These are phyloP conservation scores for Tortrix viridana DNA, from an alignment of 2,888 invertebrate genomes.

Conservation along the genomic window DNA sequence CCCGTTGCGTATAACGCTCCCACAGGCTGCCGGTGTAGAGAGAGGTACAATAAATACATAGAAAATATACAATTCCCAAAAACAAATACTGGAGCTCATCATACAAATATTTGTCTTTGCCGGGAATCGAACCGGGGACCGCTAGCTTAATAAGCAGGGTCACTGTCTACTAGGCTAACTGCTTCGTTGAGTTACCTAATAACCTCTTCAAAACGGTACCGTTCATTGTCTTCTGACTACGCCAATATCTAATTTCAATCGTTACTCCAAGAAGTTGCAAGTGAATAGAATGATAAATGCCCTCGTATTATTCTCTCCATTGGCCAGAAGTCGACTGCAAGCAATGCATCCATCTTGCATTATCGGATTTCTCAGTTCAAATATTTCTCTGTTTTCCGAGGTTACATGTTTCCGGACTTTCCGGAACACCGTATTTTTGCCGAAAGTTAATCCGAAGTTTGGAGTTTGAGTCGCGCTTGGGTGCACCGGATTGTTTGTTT, in stretches of 20 bases:
- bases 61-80: no score
- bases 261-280: background rate
- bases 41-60: no score
- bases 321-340: constrained; percentile 1
- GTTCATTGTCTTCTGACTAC: no score
- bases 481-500: background rate
- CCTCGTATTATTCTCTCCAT: constrained; percentile 4
- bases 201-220: no score
- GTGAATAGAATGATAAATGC: constrained; percentile 8
- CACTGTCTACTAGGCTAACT: no score
- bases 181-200: no score
- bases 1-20: no score
- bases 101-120: no score
- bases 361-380: constrained; percentile 3
- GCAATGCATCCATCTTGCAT: constrained; percentile 11
- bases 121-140: no score
- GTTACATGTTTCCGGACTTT: constrained; percentile 1
- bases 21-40: no score
- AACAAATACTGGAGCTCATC: no score
- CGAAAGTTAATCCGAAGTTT: constrained; percentile 14
- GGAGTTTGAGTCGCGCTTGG: background rate
- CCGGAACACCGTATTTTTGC: constrained; percentile 8
- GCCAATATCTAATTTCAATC: background rate
- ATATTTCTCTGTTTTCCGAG: background rate
- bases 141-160: no score